phyloP scores from a whole-genome alignment of 2,797 vertebrate genomes.

The Onychomys leucogaster region DNA sequence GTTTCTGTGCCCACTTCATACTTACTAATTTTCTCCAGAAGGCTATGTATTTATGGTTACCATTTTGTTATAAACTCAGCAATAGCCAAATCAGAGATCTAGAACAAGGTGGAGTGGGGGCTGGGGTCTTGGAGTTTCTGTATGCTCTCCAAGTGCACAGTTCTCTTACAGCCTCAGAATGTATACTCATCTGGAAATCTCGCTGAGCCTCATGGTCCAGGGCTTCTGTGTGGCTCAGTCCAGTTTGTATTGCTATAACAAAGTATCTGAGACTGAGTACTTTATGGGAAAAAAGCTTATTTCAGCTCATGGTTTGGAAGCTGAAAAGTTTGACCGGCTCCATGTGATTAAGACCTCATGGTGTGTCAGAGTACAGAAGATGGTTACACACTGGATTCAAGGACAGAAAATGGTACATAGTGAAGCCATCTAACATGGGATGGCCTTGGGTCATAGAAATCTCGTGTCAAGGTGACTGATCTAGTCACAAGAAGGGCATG shows the following conservation, averaged over 20 bases:
- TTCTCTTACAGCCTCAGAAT: not conserved
- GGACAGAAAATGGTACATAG: not conserved
- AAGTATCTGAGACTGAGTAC: not conserved
- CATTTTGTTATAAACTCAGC: not conserved
- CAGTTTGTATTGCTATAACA: not conserved
- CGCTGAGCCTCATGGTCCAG: not conserved
- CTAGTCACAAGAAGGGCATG: not conserved
- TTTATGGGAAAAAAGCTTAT: not conserved
- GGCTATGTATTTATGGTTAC: not conserved
- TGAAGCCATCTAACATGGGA: not conserved
- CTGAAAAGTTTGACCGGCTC: not conserved
- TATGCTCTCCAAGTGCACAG: fast-evolving
- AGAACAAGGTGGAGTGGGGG: not conserved
- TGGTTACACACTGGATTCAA: not conserved
- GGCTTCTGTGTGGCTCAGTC: not conserved
- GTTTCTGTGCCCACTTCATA: not conserved
- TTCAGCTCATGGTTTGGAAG: not conserved
- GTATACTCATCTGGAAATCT: not conserved
- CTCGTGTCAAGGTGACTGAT: not conserved
- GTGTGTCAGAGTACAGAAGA: not conserved
- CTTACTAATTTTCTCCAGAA: not conserved
- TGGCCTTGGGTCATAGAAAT: not conserved
- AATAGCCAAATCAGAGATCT: not conserved
- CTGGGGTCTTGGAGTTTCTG: not conserved
- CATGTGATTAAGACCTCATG: not conserved